phyloP scores from a whole-genome alignment of 2,797 vertebrate species.

The Anguilla megastoma region DNA sequence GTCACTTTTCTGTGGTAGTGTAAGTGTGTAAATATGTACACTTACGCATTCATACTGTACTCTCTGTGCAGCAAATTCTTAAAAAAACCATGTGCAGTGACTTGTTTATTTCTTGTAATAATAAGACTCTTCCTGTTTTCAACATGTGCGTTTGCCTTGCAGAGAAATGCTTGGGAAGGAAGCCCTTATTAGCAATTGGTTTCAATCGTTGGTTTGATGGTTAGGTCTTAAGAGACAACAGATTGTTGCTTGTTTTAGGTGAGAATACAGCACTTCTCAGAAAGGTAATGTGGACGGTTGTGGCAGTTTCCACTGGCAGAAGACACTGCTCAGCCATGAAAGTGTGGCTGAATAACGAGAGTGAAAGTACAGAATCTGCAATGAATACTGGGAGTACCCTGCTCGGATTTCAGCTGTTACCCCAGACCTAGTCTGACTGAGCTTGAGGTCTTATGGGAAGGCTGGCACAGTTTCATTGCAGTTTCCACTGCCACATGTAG shows the following conservation, averaged over 20 bases:
- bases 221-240: background rate
- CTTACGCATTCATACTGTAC: background rate
- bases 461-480: background rate
- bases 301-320: too few species aligned
- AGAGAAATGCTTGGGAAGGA: background rate
- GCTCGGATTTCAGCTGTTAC: background rate
- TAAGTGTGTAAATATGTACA: background rate
- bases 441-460: background rate
- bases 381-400: background rate
- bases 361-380: background rate
- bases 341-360: background rate
- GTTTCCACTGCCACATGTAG: background rate
- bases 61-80: background rate
- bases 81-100: background rate
- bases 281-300: too few species aligned
- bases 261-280: too few species aligned
- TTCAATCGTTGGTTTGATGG: background rate
- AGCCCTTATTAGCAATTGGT: background rate
- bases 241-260: background rate
- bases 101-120: background rate
- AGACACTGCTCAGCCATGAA: background rate
- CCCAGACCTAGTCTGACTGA: background rate
- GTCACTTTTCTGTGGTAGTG: background rate
- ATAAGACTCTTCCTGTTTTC: background rate
- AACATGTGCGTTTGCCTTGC: background rate